These are phyloP conservation scores for Nasonia vitripennis DNA, from an alignment of 1,140 invertebrate genomes.

Conservation along the genomic window DNA sequence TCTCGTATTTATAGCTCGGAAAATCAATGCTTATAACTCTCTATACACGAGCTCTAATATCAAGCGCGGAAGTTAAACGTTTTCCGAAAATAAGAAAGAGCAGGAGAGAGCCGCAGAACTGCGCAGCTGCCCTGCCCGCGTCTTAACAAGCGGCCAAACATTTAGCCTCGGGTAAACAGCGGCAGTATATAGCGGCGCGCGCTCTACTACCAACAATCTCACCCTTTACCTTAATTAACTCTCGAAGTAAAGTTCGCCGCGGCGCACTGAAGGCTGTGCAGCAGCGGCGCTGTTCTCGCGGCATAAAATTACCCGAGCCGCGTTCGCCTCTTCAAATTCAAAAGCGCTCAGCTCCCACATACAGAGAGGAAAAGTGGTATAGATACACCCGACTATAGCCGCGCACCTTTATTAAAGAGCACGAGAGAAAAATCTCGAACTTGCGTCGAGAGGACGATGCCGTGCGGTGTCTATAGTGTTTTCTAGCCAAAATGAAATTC, in stretches of 20 bases:
- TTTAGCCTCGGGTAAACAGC: neutral
- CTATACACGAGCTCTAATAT: too few relatives aligned
- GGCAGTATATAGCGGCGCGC: too few relatives aligned
- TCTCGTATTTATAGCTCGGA: too few relatives aligned
- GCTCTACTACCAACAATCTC: neutral
- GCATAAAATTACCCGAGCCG: neutral
- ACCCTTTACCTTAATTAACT: conserved; percentile 6
- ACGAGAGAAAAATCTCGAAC: conserved; percentile 17
- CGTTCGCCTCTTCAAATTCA: neutral
- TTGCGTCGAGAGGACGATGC: neutral
- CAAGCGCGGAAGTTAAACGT: neutral
- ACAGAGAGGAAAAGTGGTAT: too few relatives aligned
- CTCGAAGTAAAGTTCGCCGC: neutral
- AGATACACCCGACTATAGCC: neutral
- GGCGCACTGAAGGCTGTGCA: neutral
- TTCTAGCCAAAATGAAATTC: conserved; percentile 61
- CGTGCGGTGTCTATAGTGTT: conserved; percentile 32
- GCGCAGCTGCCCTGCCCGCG: neutral
- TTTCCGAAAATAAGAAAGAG: neutral
- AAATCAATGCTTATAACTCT: too few relatives aligned
- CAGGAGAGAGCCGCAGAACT: neutral
- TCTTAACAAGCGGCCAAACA: conserved; percentile 8
- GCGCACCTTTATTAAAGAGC: conserved; percentile 29
- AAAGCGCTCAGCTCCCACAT: neutral
- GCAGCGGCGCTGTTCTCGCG: neutral